phyloP scores from a whole-genome alignment of 1,140 invertebrate species.

The Drosophila asahinai region DNA sequence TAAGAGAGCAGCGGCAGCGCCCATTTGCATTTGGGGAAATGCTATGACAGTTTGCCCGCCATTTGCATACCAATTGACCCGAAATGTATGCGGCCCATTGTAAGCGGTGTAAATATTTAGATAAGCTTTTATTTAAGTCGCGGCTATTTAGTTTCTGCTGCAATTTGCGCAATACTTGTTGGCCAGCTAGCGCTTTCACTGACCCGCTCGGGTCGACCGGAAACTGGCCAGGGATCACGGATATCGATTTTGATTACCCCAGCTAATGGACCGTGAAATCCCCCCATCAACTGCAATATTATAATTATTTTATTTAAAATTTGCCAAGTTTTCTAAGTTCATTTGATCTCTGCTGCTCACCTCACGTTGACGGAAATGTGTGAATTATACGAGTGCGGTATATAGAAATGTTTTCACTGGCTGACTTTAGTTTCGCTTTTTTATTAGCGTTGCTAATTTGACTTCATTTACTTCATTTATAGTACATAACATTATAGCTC shows the following conservation, averaged over 20 bases:
- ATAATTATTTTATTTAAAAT: conserved; percentile 17
- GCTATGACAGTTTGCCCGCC: conserved; percentile 25
- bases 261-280: conserved; percentile 41
- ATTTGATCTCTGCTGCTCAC: conserved; percentile 32
- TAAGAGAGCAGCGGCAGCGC: conserved; percentile 16
- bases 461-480: conserved; percentile 1
- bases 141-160: conserved; percentile 29
- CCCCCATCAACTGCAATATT: background rate
- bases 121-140: conserved; percentile 44
- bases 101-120: conserved; percentile 55
- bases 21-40: conserved; percentile 46
- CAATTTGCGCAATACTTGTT: conserved; percentile 63
- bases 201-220: conserved; percentile 16
- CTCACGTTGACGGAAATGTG: conserved; percentile 77
- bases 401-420: conserved; percentile 61
- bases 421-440: conserved; percentile 52
- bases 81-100: conserved; percentile 47
- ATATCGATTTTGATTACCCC: conserved; percentile 31
- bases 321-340: conserved; percentile 48
- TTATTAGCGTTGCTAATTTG: conserved; percentile 41
- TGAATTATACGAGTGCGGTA: conserved; percentile 51
- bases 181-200: conserved; percentile 59
- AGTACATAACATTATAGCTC: conserved; percentile 2
- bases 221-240: conserved; percentile 11
- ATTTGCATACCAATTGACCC: conserved; percentile 76